A percentile compares a stretch with the other conserved stretches of the same genome.
These are phyloP conservation scores for Thaumatotibia leucotreta DNA, from an alignment of 1,140 invertebrate genomes.

Conservation along the genomic window DNA sequence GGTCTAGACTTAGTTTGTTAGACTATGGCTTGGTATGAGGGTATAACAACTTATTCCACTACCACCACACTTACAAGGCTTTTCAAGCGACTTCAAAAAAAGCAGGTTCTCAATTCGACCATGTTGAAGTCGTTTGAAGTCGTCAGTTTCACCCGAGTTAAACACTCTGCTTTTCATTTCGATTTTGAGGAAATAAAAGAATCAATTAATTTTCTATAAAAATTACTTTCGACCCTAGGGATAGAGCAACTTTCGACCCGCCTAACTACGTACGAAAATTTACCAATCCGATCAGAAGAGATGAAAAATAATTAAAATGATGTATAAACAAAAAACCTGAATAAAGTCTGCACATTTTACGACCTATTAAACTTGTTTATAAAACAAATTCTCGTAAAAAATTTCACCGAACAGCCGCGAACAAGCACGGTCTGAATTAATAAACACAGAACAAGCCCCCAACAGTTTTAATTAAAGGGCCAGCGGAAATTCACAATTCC, in stretches of 20 bases:
- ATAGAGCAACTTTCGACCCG: too few relatives aligned
- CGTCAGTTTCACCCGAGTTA: too few relatives aligned
- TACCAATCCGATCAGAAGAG: background rate
- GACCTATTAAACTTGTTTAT: background rate
- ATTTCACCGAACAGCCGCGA: background rate
- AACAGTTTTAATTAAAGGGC: slow-evolving; percentile 42
- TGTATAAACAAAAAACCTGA: background rate
- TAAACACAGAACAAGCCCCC: slow-evolving; percentile 27
- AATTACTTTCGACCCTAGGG: too few relatives aligned
- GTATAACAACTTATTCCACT: background rate
- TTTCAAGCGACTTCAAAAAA: background rate
- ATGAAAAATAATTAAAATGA: background rate
- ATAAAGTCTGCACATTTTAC: background rate
- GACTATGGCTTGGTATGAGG: background rate
- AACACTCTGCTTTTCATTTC: too few relatives aligned
- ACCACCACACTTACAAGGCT: background rate
- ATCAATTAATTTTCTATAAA: too few relatives aligned
- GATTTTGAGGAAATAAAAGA: too few relatives aligned
- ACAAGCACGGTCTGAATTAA: slow-evolving; percentile 21
- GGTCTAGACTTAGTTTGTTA: background rate
- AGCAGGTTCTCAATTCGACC: background rate
- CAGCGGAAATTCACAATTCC: slow-evolving; percentile 35
- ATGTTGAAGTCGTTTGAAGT: background rate
- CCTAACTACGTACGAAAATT: too few relatives aligned
- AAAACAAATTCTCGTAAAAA: background rate